phyloP scores from a whole-genome alignment of 2,113 vertebrate genomes.

The Ceyx melanurus region DNA sequence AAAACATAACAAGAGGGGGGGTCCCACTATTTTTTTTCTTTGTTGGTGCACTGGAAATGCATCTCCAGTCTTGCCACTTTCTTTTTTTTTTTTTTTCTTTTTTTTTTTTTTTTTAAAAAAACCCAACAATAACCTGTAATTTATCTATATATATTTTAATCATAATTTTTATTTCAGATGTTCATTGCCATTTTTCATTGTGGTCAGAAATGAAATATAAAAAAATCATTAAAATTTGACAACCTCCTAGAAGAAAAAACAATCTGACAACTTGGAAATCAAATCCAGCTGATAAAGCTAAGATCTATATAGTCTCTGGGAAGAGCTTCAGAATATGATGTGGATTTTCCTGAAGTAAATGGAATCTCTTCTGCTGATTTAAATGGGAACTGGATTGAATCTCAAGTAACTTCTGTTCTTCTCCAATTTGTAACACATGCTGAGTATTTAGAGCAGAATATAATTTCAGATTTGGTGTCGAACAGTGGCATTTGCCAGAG shows the following conservation, averaged over 20 bases:
- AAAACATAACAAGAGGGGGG: no score
- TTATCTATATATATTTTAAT: neutral
- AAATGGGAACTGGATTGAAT: neutral
- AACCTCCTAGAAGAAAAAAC: neutral
- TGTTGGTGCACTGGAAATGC: no score
- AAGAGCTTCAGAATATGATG: neutral
- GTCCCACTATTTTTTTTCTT: no score
- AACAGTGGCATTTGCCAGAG: neutral
- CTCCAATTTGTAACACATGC: neutral
- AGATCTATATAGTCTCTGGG: neutral
- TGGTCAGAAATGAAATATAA: neutral
- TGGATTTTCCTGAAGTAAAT: neutral
- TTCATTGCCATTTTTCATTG: neutral
- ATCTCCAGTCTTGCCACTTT: no score
- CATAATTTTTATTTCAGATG: neutral
- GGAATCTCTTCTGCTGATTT: neutral
- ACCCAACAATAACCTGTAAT: neutral
- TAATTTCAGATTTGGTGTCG: neutral
- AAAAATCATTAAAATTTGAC: neutral
- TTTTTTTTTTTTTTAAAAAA: neutral
- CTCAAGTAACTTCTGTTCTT: neutral
- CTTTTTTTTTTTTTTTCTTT: no score
- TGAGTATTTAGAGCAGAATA: neutral
- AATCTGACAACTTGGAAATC: neutral
- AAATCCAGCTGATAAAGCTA: neutral